Base-by-base conservation (phyloP, 2,113 vertebrate genomes). In the Heteronetta atricapilla region DNA sequence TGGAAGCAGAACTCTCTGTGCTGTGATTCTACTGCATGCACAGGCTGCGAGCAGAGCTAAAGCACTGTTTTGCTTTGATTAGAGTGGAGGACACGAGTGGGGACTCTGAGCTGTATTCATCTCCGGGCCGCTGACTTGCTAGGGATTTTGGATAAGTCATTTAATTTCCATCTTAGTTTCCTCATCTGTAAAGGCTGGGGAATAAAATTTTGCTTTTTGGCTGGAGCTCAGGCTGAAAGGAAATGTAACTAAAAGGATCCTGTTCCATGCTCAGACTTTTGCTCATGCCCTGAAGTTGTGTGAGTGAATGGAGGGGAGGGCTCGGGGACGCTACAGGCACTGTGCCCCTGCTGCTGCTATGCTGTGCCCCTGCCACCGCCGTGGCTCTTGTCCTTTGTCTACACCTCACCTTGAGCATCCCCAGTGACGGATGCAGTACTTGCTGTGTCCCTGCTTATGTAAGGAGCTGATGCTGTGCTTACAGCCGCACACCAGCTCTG, bases 391-490 rank as follows among this genome's bases (percentile, higher is more conserved):
- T 55, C 40, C 69, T 59, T 13, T 7, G 12, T 21, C 60, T 21
- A 84, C 52, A 53, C 79, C 53, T 63, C 66, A 4, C 36, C 80
- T 44, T 38, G 50, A 38, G 67, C 7, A 3, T 69, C 85, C 80
- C 79, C 3, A 8, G 90, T 38, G 83, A 53, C 0, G 62, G 74
- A 92, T 25, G 81, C 40, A 4, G 60, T 5, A 33, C 78, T 42
- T 0, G 3, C 4, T 44, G n/a, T 4, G 50, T 38, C 38, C 63
- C 90, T 2, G 46, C 0, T 8, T 8, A 3, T 6, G 67, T 8
- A 3, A 31, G 3, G 50, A 77, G 86, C 55, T 4, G 53, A 46
- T 3, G 31, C 36, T 3, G 44, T 19, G 87, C 66, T 8, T 29
- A 44, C 9, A 0, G 36, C 34, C 5, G 1, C 0, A 0, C 34